Base-by-base conservation (phyloP, 53 echinoderm and acorn worm genomes). In the Apostichopus leukothele region DNA sequence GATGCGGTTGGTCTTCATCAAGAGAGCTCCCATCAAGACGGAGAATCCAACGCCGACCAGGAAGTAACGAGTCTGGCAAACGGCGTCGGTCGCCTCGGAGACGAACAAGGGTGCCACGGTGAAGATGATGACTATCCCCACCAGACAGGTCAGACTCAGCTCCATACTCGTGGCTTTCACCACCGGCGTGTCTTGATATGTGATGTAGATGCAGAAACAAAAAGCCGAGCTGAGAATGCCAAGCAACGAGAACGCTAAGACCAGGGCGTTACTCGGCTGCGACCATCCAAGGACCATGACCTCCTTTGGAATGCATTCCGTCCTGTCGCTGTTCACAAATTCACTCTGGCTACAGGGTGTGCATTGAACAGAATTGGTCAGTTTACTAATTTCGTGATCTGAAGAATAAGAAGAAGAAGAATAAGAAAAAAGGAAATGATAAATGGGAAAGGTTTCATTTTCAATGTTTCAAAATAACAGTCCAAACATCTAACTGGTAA, bases 81-180 rank as follows among this genome's bases (percentile, higher is more conserved):
- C 91, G 22, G 85, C 79, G 59, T 97, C 94, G 0, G 91, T 94
- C 16, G 97, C 94, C 83, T 90, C 91, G 16, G 94, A 89, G 51
- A 95, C 88, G 81, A 90, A 94, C 67, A 97, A 89, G 57, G 91
- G 95, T 0, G 89, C 90, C 53, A 91, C 88, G 51, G 86, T 55
- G 13, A 94, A 95, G 16, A 91, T 91, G 18, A 86, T 67, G 3
- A 91, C 89, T 59, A 97, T 92, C 19, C 95, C 95, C 7, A 92
- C 79, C 18, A 95, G 76, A 9, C 95, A 94, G n/a, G 93, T 89
- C 39, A 94, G 95, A 74, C 97, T 97, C 25, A 97, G 93, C 86
- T 97, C 97, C 1, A 91, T 94, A 86, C 97, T 97, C 26, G 97
- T 97, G 11, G 97, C 97, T 84, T 97, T 97, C 78, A 97, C 91